A percentile compares a stretch with the other conserved stretches of the same genome.
phyloP scores from a whole-genome alignment of 2,888 invertebrate genomes.

The Thecophora atra region DNA sequence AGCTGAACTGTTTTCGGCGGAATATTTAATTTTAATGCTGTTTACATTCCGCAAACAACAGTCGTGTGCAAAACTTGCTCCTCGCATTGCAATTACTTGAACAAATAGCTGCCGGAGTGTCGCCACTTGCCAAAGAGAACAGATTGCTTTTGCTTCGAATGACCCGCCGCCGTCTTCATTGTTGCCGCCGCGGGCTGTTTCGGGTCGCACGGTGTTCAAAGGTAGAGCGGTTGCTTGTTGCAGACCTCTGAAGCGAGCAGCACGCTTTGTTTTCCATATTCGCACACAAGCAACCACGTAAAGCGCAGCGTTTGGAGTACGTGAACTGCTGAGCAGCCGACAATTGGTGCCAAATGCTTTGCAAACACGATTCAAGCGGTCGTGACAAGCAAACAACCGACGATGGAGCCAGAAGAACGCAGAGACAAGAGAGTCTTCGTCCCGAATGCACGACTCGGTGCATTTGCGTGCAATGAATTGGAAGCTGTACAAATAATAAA shows the following conservation, averaged over 20 bases:
- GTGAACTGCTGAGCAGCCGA: not conserved
- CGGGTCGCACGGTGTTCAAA: not conserved
- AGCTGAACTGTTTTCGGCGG: not conserved
- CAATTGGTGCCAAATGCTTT: not conserved
- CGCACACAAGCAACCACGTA: not conserved
- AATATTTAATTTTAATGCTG: conserved; percentile 27
- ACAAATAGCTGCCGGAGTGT: conserved; percentile 20
- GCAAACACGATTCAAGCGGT: not conserved
- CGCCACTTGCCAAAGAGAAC: not conserved
- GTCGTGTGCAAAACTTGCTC: conserved; percentile 24
- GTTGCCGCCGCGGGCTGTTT: not conserved
- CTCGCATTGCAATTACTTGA: conserved; percentile 25
- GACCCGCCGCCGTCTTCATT: not conserved
- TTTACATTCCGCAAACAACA: conserved; percentile 26
- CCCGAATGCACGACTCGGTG: no score
- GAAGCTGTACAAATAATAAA: no score
- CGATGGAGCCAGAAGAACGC: no score
- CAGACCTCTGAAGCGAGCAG: not conserved
- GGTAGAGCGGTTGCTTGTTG: not conserved
- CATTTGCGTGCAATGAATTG: no score
- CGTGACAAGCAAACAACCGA: not conserved
- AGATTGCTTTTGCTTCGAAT: not conserved
- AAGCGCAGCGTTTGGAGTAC: not conserved
- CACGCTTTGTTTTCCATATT: not conserved
- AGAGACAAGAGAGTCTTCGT: no score